Conservation (phyloP, 2,888 invertebrate genomes). For the Tiliacea citrago region DNA sequence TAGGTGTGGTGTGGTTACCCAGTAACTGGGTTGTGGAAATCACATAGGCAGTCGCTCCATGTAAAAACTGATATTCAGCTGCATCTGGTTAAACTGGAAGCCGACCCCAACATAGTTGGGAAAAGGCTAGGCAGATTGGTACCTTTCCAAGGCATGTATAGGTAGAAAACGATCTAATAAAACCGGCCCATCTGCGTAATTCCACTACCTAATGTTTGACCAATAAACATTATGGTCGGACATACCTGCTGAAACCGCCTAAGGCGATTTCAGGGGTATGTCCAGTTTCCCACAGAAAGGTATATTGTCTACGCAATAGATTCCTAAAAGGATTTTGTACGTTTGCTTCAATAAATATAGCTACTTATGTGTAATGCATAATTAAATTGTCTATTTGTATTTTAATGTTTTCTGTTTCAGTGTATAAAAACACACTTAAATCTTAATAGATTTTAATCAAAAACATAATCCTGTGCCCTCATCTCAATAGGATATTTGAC, state of each 20-base stretch:
- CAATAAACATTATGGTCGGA: slow-evolving; percentile 24
- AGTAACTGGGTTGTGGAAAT: too few relatives aligned
- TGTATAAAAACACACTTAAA: not conserved
- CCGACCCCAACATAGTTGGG: too few relatives aligned
- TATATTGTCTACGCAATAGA: slow-evolving; percentile 21
- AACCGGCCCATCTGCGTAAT: not conserved
- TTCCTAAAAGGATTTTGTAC: slow-evolving; percentile 38
- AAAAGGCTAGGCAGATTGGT: not conserved
- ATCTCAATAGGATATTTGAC: not conserved
- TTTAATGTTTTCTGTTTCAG: not conserved
- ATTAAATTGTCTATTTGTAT: not conserved
- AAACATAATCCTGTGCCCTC: not conserved
- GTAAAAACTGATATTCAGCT: too few relatives aligned
- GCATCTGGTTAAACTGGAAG: too few relatives aligned
- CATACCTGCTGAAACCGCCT: slow-evolving; percentile 26
- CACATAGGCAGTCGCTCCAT: too few relatives aligned
- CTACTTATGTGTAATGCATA: too few relatives aligned
- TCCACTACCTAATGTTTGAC: slow-evolving; percentile 20
- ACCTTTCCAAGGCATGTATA: not conserved
- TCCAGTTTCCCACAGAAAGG: slow-evolving; percentile 32
- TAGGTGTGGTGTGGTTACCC: too few relatives aligned
- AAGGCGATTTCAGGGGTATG: slow-evolving; percentile 51
- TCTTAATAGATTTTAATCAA: not conserved
- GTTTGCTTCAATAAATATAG: slow-evolving; percentile 16
- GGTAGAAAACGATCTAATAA: not conserved